Base-by-base conservation (phyloP, 2,888 invertebrate species). In the Euzetes globulus region DNA sequence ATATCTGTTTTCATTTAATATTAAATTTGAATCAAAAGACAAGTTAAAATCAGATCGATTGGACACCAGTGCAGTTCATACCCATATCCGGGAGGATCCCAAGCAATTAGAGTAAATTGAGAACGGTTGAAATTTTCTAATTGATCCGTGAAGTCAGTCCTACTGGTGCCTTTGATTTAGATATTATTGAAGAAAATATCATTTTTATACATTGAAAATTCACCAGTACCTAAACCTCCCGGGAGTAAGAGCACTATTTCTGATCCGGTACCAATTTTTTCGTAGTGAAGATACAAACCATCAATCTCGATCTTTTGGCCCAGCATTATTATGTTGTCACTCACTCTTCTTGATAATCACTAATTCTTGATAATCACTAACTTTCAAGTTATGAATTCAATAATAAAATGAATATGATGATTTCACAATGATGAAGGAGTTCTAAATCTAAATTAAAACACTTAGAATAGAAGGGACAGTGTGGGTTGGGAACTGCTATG, bases 71-170 rank as follows among this genome's bases (percentile, higher is more conserved):
- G 19, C 25, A 25, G 1, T 13, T 29, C 29, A 41, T 78, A 79
- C 5, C 83, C 83, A 78, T 82, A 83, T 6, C 83, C 83, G 25
- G 81, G 79, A 7, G 83, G 83, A 77, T 83, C 83, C 79, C 82
- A 81, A 9, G 80, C 80, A 60, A 82, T 78, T 33, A 83, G 22
- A 0, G 82, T 82, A 77, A 81, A 82, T 29, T 80, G 77, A 37
- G 79, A 77, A 76, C 82, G 83, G 80, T 89, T 25, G 47, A 70
- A 70, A 79, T 79, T 83, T 71, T 78, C 83, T 75, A 81, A 80
- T 78, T 80, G 87, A 0, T 90, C 89, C 78, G 86, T 88, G 80
- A 92, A 94, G 82, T 94, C 92, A 0, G 90, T 90, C 88, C 89
- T 90, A 72, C 89, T 88, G 0, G 90, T 87, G 1, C 94, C 87